Conservation (phyloP, 2,888 invertebrate genomes). For the Caenorhabditis imperialis region DNA sequence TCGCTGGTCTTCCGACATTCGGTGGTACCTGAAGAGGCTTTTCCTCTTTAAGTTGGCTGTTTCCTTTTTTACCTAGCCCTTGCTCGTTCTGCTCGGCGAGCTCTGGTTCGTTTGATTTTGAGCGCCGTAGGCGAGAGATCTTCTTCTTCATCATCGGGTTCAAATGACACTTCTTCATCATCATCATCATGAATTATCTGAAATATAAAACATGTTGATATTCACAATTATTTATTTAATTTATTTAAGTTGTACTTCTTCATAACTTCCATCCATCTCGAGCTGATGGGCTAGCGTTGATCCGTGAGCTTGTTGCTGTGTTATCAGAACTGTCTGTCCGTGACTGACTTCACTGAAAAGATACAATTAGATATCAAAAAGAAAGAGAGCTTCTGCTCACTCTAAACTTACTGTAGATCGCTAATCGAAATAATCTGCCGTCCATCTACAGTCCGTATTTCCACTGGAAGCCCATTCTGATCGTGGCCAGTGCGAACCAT, state of each 20-base stretch:
- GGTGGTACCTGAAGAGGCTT: constrained; percentile 44
- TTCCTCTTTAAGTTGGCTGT: background rate
- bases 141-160: background rate
- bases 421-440: constrained; percentile 16
- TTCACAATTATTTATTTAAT: too few relatives aligned
- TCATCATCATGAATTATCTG: too few relatives aligned
- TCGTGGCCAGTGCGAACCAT: constrained; percentile 59
- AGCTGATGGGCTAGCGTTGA: background rate
- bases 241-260: too few relatives aligned
- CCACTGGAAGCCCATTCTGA: constrained; percentile 53
- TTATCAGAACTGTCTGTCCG: constrained; percentile 48
- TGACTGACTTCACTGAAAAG: constrained; percentile 28
- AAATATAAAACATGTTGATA: too few relatives aligned
- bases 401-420: constrained; percentile 25
- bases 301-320: constrained; percentile 18
- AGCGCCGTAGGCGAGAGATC: background rate
- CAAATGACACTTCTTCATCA: background rate
- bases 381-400: background rate
- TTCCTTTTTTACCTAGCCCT: constrained; percentile 31
- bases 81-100: constrained; percentile 55
- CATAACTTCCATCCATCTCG: background rate
- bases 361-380: background rate
- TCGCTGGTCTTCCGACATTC: constrained; percentile 54
- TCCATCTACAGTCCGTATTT: constrained; percentile 55
- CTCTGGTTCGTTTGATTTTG: constrained; percentile 12